These are phyloP conservation scores for Amphiprion percula DNA, from an alignment of 2,113 vertebrate genomes.

Conservation along the genomic window DNA sequence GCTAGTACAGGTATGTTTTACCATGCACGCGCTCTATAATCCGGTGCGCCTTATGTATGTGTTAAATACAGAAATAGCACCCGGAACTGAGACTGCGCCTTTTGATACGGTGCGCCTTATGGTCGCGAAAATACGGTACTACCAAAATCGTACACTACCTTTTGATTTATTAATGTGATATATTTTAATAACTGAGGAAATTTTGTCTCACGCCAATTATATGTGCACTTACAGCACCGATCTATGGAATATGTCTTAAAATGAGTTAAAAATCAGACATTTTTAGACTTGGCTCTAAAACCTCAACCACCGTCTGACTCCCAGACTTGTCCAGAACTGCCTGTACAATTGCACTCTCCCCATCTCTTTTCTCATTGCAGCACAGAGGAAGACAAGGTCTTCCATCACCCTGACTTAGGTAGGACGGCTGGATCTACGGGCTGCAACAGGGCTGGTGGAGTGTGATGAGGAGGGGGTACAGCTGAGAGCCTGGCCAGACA, in stretches of 20 bases:
- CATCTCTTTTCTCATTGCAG: slow-evolving; percentile 65
- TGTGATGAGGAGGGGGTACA: slow-evolving; percentile 29
- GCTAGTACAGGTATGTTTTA: too few species aligned
- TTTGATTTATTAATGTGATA: background rate
- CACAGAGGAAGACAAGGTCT: slow-evolving; percentile 75
- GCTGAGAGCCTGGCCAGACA: slow-evolving; percentile 77
- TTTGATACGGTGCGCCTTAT: too few species aligned
- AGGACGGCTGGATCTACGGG: slow-evolving; percentile 79
- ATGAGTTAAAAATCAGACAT: background rate
- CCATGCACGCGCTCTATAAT: too few species aligned
- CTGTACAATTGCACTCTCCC: slow-evolving; percentile 56
- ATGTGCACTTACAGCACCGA: background rate
- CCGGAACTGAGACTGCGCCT: too few species aligned
- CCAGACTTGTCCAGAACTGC: slow-evolving; percentile 59
- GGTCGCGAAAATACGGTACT: too few species aligned
- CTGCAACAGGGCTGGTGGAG: slow-evolving; percentile 63
- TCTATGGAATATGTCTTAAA: slow-evolving; percentile 9
- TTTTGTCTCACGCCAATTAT: slow-evolving; percentile 1
- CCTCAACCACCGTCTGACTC: slow-evolving; percentile 28
- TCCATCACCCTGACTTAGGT: slow-evolving; percentile 81
- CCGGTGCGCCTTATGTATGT: too few species aligned
- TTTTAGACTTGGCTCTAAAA: slow-evolving; percentile 43
- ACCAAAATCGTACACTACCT: background rate
- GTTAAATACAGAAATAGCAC: too few species aligned
- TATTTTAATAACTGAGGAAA: background rate